Conservation (phyloP, 2,888 invertebrate species). For the Chrysotoxum bicinctum region DNA sequence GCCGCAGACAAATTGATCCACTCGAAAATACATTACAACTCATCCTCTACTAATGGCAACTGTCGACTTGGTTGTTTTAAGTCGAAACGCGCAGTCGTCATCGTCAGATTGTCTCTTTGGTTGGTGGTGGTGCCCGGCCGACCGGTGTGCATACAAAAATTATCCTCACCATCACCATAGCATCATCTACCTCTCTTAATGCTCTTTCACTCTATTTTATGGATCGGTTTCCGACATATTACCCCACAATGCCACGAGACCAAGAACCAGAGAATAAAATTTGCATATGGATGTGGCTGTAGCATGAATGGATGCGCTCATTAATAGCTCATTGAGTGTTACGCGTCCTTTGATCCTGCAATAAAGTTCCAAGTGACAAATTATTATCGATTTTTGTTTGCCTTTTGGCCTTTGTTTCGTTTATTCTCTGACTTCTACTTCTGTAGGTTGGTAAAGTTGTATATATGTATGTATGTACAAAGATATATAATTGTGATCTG, state of each 20-base stretch:
- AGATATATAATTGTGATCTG: not conserved
- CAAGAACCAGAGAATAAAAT: conserved; percentile 32
- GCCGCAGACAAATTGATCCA: conserved; percentile 78
- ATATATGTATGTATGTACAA: not conserved
- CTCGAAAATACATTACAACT: conserved; percentile 78
- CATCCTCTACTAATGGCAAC: conserved; percentile 69
- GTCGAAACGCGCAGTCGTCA: conserved; percentile 28
- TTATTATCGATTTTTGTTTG: conserved; percentile 77
- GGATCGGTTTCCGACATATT: conserved; percentile 69
- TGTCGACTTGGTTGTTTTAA: conserved; percentile 34
- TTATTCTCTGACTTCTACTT: not conserved
- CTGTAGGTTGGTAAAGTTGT: not conserved
- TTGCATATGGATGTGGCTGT: no score
- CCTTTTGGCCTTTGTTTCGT: conserved; percentile 18
- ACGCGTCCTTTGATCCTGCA: conserved; percentile 76
- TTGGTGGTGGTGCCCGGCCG: not conserved
- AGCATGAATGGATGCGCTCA: conserved; percentile 65
- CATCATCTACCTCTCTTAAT: conserved; percentile 42
- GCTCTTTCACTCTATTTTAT: conserved; percentile 74
- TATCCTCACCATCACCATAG: conserved; percentile 36
- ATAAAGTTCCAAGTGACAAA: conserved; percentile 79
- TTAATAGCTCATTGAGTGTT: conserved; percentile 73
- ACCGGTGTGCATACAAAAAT: conserved; percentile 25
- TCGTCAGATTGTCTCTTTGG: conserved; percentile 3
- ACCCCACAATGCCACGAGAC: conserved; percentile 51